Base-by-base conservation (phyloP, 2,888 invertebrate genomes). In the Monoplex corrugatus region DNA sequence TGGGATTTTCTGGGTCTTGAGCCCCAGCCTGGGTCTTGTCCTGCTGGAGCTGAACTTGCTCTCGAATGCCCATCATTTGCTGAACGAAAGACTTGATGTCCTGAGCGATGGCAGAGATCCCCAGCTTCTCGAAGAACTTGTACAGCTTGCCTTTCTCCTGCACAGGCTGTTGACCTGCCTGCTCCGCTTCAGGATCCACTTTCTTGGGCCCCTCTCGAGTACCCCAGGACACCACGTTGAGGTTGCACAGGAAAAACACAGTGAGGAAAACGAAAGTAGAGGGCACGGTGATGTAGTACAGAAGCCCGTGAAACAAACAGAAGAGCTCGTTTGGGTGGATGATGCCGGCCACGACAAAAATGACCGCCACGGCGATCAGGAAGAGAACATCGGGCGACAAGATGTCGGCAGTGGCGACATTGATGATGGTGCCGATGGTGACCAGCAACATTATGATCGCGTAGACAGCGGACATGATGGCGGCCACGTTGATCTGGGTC, bases 361-460 rank as follows among this genome's bases (percentile, higher is more conserved):
- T 2, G 98, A 99, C 63, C 98, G 98, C 88, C 98, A 94, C 45
- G 32, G 92, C 90, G 35, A 89, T 84, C 10, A 94, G 90, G 87
- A 94, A 94, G 1, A 94, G 88, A 0, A 94, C 93, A 87, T 92
- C 93, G 0, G 94, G 94, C 23, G 92, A 92, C 23, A 86, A 35
- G 38, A 92, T 86, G 35, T 99, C 99, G 97, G 99, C 99, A 97
- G 99, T 98, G 92, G 98, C 98, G 95, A 99, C 97, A 96, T 99
- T 99, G 43, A 99, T 97, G 1, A 99, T 98, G 0, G 99, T 99
- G 97, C 99, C 99, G 86, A 99, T 99, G 93, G 99, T 98, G 45
- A 99, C 99, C 92, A 99, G 99, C 98, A 99, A 99, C 99, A 99
- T 99, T 93, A 99, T 98, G 96, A 99, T 97, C 40, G 99, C 99